Evolutionary conservation across 2,113 vertebrate genomes (phyloP), one percentile per base, ranked within the genome.

Genomic region (Dipodomys ordii): DNA sequence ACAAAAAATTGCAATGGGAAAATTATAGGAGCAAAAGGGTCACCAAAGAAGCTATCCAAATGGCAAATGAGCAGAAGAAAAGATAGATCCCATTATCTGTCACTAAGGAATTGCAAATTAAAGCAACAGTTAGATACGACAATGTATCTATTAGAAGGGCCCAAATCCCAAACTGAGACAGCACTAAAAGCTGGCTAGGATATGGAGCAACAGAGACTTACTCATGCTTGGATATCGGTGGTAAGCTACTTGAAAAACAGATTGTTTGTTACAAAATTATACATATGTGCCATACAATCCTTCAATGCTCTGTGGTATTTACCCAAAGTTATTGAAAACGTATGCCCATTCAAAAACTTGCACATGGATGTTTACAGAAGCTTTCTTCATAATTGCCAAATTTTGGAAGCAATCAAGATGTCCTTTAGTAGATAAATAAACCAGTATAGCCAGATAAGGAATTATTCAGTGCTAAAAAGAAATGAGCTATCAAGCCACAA

Each of bases 401-500:
- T 62, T 77, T 77, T 83, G 20, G 73, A 81, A 89, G 49, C 87
- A 92, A 95, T 28, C 62, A 91, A 92, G 32, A 65, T 94, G 71
- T 53, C 23, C 67, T 81, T 94, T 67, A 84, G 12, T 83, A 90
- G 35, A 32, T 96, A 83, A 92, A 77, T 92, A 73, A 87, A 74
- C n/a, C 83, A 22, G 5, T 82, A 68, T 15, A 84, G 76, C 10
- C 76, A 91, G 78, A 81, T 22, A 90, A 88, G 64, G 22, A 73
- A 77, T 93, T 92, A 81, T 87, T 90, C 73, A 93, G 35, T 80
- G 74, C 27, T 94, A 68, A 90, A 71, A 88, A 68, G 53, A 82
- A 94, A 76, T 76, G 20, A 35, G 28, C 44, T 83, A 87, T 93
- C 22, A 89, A 80, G 28, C 53, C 13, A 93, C 7, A 28, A 85